These are phyloP conservation scores for Zonitis immaculata DNA, from an alignment of 2,888 invertebrate species.

Conservation along the genomic window DNA sequence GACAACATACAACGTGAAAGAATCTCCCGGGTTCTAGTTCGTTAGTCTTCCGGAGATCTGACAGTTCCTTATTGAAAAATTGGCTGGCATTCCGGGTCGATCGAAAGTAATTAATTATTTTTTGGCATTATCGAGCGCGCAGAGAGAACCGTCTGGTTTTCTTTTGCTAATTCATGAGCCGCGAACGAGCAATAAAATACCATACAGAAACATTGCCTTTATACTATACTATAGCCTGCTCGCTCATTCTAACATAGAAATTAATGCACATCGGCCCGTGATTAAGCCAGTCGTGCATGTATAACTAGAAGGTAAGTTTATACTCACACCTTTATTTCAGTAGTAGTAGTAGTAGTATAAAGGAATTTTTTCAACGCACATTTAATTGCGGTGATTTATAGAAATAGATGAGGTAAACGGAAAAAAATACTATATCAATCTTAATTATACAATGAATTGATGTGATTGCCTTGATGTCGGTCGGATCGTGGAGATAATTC, in stretches of 20 bases:
- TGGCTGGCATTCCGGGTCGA: constrained; percentile 57
- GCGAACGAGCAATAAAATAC: constrained; percentile 51
- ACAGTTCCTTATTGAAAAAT: constrained; percentile 56
- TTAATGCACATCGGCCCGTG: constrained; percentile 26
- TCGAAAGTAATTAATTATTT: constrained; percentile 70
- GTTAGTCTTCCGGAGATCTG: constrained; percentile 45
- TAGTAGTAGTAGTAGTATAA: no score
- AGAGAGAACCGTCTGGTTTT: constrained; percentile 55
- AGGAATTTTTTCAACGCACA: background rate
- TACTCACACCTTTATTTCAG: no score
- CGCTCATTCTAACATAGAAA: background rate
- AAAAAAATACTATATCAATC: constrained; percentile 20
- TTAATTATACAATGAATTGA: constrained; percentile 27
- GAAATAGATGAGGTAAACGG: background rate
- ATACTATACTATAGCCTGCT: background rate
- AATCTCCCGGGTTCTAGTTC: constrained; percentile 40
- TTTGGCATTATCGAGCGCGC: constrained; percentile 66
- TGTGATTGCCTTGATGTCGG: constrained; percentile 24
- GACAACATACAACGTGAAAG: constrained; percentile 22
- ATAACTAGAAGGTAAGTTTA: constrained; percentile 28
- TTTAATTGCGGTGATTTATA: background rate
- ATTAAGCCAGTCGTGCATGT: constrained; percentile 45
- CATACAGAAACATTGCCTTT: constrained; percentile 23
- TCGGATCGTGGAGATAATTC: constrained; percentile 25
- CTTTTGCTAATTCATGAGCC: constrained; percentile 66